Evolutionary conservation across 1,140 invertebrate genomes (phyloP).

Genomic region (Eriocheir sinensis): DNA sequence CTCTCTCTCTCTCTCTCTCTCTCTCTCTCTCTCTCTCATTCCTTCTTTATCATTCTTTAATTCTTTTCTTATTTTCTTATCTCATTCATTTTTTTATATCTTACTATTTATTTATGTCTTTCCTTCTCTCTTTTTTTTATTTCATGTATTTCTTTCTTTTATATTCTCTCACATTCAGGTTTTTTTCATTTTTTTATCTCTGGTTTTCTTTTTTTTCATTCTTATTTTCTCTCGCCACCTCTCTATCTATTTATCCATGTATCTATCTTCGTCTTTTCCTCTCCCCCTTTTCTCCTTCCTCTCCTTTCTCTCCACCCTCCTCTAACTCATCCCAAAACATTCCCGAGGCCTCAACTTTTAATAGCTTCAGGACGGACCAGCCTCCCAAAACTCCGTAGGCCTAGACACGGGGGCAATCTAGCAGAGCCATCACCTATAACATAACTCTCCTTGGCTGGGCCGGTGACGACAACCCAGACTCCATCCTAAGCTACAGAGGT

Average conservation of each 20-base stretch:
- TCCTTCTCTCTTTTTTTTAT: too few species aligned
- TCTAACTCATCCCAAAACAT: too few species aligned
- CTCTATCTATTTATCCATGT: not conserved
- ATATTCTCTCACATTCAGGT: not conserved
- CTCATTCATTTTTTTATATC: not conserved
- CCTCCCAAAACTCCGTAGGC: not conserved
- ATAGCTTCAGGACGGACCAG: too few species aligned
- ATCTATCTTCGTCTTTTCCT: not conserved
- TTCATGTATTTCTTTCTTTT: not conserved
- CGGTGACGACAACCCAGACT: not conserved
- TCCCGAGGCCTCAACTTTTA: too few species aligned
- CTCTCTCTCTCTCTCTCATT: not conserved
- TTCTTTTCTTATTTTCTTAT: not conserved
- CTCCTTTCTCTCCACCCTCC: too few species aligned
- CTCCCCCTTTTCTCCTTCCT: too few species aligned
- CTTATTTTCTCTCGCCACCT: not conserved
- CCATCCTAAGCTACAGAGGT: not conserved
- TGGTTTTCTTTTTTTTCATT: not conserved
- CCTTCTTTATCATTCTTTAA: not conserved
- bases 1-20: not conserved
- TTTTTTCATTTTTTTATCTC: not conserved
- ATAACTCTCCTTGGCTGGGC: not conserved
- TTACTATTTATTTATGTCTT: too few species aligned
- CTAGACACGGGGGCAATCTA: not conserved
- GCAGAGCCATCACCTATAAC: not conserved